These are phyloP conservation scores for Rhopalosiphum maidis DNA, from an alignment of 1,140 invertebrate species.

Conservation along the genomic window DNA sequence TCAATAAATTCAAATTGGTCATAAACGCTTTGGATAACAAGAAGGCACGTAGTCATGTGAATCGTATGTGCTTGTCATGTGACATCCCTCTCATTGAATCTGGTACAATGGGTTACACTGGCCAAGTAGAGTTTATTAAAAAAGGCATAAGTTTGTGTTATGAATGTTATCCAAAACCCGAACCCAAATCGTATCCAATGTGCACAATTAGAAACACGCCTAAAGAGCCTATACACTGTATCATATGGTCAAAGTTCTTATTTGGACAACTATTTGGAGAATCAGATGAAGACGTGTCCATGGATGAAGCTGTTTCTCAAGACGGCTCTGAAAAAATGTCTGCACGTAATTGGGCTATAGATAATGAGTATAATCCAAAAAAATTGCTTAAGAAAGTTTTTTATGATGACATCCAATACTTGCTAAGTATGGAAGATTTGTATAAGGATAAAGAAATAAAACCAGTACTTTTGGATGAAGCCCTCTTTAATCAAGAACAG, in stretches of 20 bases:
- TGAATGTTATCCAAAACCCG: constrained; percentile 91
- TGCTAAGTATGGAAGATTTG: constrained; percentile 92
- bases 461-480: neutral
- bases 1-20: constrained; percentile 90
- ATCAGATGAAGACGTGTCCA: constrained; percentile 96
- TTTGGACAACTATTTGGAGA: constrained; percentile 99
- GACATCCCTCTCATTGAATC: constrained; percentile 94
- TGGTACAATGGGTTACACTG: constrained; percentile 95
- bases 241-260: constrained; percentile 99
- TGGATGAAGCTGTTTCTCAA: constrained; percentile 72
- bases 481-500: neutral
- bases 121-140: constrained; percentile 88
- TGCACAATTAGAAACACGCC: constrained; percentile 99
- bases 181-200: constrained; percentile 92
- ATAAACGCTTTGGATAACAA: constrained; percentile 98
- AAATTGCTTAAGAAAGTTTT: constrained; percentile 91
- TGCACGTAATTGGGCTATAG: constrained; percentile 89
- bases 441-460: constrained; percentile 72
- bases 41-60: constrained; percentile 96
- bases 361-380: constrained; percentile 81
- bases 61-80: constrained; percentile 96
- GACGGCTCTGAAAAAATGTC: constrained; percentile 82
- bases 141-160: constrained; percentile 94
- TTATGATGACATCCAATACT: constrained; percentile 93
- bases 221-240: constrained; percentile 98